Conservation (phyloP, 2,888 invertebrate genomes). For the Ligdia adustata region DNA sequence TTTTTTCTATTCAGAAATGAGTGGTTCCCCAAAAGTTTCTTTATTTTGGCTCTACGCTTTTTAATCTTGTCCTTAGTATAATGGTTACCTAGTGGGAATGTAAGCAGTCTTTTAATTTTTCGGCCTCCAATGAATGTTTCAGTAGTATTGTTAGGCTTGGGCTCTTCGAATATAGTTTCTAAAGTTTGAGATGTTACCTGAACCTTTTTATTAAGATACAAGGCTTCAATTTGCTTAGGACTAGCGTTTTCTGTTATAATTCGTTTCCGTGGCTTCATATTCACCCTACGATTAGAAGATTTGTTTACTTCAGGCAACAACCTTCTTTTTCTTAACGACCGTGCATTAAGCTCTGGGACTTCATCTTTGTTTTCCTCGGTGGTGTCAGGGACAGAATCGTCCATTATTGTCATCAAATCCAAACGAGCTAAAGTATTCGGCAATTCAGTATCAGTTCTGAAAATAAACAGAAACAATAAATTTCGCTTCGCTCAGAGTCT, state of each 20-base stretch:
- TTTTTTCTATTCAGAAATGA: slow-evolving; percentile 76
- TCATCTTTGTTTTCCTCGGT: slow-evolving; percentile 42
- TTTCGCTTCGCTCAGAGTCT: not conserved
- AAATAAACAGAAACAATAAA: slow-evolving; percentile 15
- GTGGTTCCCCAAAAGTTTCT: slow-evolving; percentile 80
- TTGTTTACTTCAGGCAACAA: slow-evolving; percentile 61
- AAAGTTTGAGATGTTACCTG: slow-evolving; percentile 79
- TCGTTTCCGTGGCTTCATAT: slow-evolving; percentile 75
- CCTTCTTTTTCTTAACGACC: slow-evolving; percentile 71
- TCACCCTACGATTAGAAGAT: slow-evolving; percentile 73
- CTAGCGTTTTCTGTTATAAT: slow-evolving; percentile 64
- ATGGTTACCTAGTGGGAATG: slow-evolving; percentile 78
- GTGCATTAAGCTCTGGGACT: slow-evolving; percentile 48
- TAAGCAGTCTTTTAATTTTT: slow-evolving; percentile 83
- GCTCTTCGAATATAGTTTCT: slow-evolving; percentile 87
- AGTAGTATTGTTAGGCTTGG: slow-evolving; percentile 70
- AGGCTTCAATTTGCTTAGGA: slow-evolving; percentile 77
- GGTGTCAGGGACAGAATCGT: slow-evolving; percentile 45
- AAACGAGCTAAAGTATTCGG: slow-evolving; percentile 77
- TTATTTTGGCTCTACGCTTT: slow-evolving; percentile 83
- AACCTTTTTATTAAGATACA: slow-evolving; percentile 83
- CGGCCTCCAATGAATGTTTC: slow-evolving; percentile 76
- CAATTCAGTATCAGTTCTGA: slow-evolving; percentile 67
- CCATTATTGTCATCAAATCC: slow-evolving; percentile 63
- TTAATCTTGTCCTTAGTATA: slow-evolving; percentile 83